Percentiles rank a stretch among this genome's conserved stretches.
Evolutionary conservation across 2,888 invertebrate genomes (phyloP).

Genomic region (Synergus laeviventris): DNA sequence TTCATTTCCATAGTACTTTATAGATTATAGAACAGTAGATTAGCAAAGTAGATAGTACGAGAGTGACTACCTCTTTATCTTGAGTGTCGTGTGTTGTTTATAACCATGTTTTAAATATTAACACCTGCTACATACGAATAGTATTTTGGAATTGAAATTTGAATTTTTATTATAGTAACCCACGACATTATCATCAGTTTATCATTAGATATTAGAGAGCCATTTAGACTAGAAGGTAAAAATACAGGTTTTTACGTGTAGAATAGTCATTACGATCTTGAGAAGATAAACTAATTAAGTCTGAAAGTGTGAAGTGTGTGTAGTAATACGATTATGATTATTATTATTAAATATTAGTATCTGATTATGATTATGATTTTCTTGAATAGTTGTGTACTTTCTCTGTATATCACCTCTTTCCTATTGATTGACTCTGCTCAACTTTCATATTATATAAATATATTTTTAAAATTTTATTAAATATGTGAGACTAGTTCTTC

Average conservation of each 20-base stretch:
- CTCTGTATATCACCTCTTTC: slow-evolving; percentile 33
- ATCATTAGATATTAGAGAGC: slow-evolving; percentile 55
- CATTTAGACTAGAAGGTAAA: slow-evolving; percentile 58
- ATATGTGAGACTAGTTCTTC: not conserved
- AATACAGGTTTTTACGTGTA: slow-evolving; percentile 55
- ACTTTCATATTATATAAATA: not conserved
- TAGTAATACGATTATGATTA: slow-evolving; percentile 38
- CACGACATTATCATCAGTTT: slow-evolving; percentile 51
- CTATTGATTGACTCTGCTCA: slow-evolving; percentile 26
- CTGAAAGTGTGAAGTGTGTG: slow-evolving; percentile 45
- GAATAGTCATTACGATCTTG: slow-evolving; percentile 52
- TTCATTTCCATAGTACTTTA: slow-evolving; percentile 54
- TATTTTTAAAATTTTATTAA: not conserved
- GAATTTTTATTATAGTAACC: slow-evolving; percentile 47
- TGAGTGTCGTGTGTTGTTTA: slow-evolving; percentile 59
- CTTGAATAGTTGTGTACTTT: slow-evolving; percentile 31
- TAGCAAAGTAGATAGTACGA: slow-evolving; percentile 69
- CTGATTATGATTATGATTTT: slow-evolving; percentile 24
- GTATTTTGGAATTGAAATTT: slow-evolving; percentile 45
- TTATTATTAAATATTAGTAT: not conserved
- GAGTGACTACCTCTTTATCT: slow-evolving; percentile 61
- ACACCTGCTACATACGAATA: slow-evolving; percentile 53
- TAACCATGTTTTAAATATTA: slow-evolving; percentile 35
- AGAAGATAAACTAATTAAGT: slow-evolving; percentile 26
- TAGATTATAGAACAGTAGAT: slow-evolving; percentile 63